These are phyloP conservation scores for Galaxias olidus DNA, from an alignment of 2,797 vertebrate genomes.

Conservation along the genomic window DNA sequence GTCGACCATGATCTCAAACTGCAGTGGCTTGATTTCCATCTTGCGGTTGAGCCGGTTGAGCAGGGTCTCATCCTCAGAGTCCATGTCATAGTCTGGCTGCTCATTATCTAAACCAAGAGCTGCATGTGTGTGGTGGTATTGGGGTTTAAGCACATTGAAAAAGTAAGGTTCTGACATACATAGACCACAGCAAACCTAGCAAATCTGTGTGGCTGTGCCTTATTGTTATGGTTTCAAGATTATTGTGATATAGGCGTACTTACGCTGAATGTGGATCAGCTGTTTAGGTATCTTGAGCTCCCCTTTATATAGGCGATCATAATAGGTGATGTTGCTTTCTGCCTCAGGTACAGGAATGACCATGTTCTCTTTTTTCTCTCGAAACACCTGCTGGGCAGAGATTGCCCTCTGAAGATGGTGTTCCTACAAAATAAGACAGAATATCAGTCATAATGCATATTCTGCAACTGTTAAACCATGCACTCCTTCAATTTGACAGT, in stretches of 20 bases:
- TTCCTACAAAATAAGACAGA: slow-evolving; percentile 77
- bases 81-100: slow-evolving; percentile 94
- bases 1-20: slow-evolving; percentile 95
- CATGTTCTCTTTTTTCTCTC: slow-evolving; percentile 95
- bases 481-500: too few species aligned
- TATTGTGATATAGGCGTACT: too few species aligned
- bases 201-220: too few species aligned
- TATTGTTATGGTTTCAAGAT: too few species aligned
- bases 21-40: slow-evolving; percentile 91
- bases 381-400: slow-evolving; percentile 91
- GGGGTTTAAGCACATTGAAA: too few species aligned
- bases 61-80: slow-evolving; percentile 92
- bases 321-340: slow-evolving; percentile 91
- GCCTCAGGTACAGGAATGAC: slow-evolving; percentile 93
- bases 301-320: slow-evolving; percentile 90
- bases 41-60: slow-evolving; percentile 91
- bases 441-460: too few species aligned
- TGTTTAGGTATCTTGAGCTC: slow-evolving; percentile 91
- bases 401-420: slow-evolving; percentile 94
- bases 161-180: too few species aligned
- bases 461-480: too few species aligned
- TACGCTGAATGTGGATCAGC: slow-evolving; percentile 94
- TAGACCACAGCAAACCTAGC: too few species aligned
- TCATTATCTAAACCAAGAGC: slow-evolving; percentile 90
- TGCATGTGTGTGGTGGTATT: slow-evolving; percentile 43